phyloP scores from a whole-genome alignment of 1,140 invertebrate species.

The Brachionus asplanchnoidis region DNA sequence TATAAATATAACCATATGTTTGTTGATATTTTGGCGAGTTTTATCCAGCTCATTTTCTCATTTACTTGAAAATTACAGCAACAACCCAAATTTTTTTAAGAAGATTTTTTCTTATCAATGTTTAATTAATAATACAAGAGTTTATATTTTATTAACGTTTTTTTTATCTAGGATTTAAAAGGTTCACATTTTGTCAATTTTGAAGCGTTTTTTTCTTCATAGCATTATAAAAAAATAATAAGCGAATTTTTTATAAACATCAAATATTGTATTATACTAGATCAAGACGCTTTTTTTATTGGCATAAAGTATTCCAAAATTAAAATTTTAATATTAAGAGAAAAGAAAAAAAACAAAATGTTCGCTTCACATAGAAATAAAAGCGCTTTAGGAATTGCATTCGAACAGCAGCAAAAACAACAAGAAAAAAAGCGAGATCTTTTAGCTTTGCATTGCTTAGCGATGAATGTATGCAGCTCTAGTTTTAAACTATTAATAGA shows the following conservation, averaged over 20 bases:
- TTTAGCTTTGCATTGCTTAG: background rate
- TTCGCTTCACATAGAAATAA: background rate
- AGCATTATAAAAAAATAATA: background rate
- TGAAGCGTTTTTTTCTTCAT: too few relatives aligned
- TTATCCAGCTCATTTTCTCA: background rate
- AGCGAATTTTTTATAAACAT: too few relatives aligned
- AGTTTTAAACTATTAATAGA: background rate
- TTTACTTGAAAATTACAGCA: background rate
- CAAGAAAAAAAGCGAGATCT: background rate
- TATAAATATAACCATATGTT: background rate
- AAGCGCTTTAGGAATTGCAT: background rate
- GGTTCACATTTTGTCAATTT: too few relatives aligned
- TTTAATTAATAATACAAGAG: too few relatives aligned
- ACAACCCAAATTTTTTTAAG: too few relatives aligned
- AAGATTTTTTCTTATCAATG: too few relatives aligned
- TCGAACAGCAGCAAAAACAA: too few relatives aligned
- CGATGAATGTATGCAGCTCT: background rate
- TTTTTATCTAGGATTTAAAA: too few relatives aligned
- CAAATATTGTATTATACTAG: background rate
- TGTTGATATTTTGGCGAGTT: background rate
- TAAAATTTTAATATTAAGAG: background rate
- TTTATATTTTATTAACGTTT: too few relatives aligned
- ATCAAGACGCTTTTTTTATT: background rate
- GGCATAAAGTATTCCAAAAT: background rate
- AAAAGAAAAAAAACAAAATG: background rate